A percentile compares a stretch with the other conserved stretches of the same genome.
These are phyloP conservation scores for Tupiocoris notatus DNA, from an alignment of 2,888 invertebrate species.

Conservation along the genomic window DNA sequence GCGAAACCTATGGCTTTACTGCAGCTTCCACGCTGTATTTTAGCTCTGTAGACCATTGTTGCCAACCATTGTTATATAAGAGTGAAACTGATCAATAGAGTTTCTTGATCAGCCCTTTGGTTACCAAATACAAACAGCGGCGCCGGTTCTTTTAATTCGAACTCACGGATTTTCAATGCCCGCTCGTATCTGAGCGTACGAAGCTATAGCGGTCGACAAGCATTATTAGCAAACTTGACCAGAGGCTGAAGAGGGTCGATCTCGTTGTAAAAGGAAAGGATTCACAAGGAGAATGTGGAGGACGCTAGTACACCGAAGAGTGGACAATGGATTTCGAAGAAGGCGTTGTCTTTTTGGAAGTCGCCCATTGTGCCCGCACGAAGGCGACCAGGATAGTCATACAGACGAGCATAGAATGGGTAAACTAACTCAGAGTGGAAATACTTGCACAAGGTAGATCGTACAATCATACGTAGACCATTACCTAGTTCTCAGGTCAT, in stretches of 20 bases:
- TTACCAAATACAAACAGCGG: background rate
- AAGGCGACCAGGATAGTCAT: background rate
- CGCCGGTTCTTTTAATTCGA: no score
- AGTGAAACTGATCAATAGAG: background rate
- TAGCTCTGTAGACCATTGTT: no score
- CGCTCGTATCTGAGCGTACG: background rate
- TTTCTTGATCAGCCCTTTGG: background rate
- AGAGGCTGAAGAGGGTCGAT: background rate
- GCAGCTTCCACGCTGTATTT: no score
- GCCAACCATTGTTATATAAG: no score
- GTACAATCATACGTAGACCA: no score
- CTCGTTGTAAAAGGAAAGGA: background rate
- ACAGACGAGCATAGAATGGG: background rate
- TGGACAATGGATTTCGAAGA: constrained; percentile 4
- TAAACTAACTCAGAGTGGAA: background rate
- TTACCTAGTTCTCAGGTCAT: background rate
- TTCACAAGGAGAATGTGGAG: background rate
- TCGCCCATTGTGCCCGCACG: constrained; percentile 1
- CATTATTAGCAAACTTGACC: background rate
- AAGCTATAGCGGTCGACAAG: background rate
- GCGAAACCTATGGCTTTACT: no score
- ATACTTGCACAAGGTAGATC: no score
- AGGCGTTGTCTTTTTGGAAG: constrained; percentile 17
- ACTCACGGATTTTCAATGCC: no score
- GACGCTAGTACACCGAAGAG: background rate